Evolutionary conservation across 1,140 invertebrate genomes (phyloP).

Genomic region (Drosophila tristis): DNA sequence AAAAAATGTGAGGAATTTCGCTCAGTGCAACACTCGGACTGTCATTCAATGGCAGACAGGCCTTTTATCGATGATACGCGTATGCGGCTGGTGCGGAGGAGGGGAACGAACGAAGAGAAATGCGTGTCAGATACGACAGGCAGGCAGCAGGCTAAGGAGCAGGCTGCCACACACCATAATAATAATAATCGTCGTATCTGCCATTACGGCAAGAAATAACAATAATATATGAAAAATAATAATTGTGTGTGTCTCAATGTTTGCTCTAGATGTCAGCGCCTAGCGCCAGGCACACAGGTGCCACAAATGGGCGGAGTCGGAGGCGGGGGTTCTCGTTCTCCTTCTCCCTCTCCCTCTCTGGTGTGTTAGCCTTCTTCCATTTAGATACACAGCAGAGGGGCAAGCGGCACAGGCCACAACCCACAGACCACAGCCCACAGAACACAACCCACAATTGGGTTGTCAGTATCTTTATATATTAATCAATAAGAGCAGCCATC

Average conservation of each 20-base stretch:
- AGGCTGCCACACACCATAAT: neutral
- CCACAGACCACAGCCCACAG: conserved; percentile 15
- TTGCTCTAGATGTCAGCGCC: conserved; percentile 49
- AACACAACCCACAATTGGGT: conserved; percentile 19
- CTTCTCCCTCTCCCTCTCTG: neutral
- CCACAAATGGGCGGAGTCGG: neutral
- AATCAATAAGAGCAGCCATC: conserved; percentile 72
- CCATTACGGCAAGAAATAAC: conserved; percentile 51
- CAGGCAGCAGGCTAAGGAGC: conserved; percentile 32
- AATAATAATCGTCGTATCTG: conserved; percentile 25
- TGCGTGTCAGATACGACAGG: conserved; percentile 57
- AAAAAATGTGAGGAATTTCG: conserved; percentile 26
- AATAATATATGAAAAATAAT: conserved; percentile 56
- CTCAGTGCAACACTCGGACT: conserved; percentile 48
- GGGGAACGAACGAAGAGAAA: conserved; percentile 41
- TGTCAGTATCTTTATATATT: conserved; percentile 70
- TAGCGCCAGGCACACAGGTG: conserved; percentile 54
- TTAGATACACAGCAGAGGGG: conserved; percentile 38
- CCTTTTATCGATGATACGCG: conserved; percentile 46
- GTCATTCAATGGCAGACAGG: conserved; percentile 52
- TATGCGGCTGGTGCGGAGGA: too few species aligned
- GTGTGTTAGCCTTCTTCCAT: conserved; percentile 24
- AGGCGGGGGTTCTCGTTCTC: too few species aligned
- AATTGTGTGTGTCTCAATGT: conserved; percentile 49
- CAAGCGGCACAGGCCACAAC: conserved; percentile 1